A percentile compares a stretch with the other conserved stretches of the same genome.
Conservation (phyloP, 92 coral and sea anemone genomes). For the Porites lobata region DNA sequence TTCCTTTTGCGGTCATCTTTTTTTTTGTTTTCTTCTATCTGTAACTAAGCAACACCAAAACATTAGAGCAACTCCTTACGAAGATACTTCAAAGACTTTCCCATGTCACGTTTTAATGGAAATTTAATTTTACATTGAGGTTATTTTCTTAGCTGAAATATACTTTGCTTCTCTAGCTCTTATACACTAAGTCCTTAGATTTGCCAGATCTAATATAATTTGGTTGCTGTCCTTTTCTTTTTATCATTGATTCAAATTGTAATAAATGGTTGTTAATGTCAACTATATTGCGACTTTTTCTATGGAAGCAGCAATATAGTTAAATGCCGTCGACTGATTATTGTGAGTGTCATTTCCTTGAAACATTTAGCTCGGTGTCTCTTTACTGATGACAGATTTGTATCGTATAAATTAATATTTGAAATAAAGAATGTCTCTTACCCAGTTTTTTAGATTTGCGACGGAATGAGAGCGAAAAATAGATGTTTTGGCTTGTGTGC, state of each 20-base stretch:
- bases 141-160: too few species aligned
- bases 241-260: slow-evolving; percentile 6
- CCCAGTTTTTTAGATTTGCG: background rate
- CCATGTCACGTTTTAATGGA: background rate
- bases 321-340: slow-evolving; percentile 22
- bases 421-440: background rate
- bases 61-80: background rate
- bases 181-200: background rate
- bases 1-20: background rate
- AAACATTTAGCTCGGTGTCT: slow-evolving; percentile 20
- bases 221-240: background rate
- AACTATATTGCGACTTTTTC: slow-evolving; percentile 22
- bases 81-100: background rate
- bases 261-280: slow-evolving; percentile 15
- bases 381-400: slow-evolving; percentile 12
- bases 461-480: background rate
- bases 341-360: background rate
- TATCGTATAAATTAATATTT: slow-evolving; percentile 7
- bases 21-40: background rate
- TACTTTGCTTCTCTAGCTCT: background rate
- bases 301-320: slow-evolving; percentile 32
- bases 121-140: background rate
- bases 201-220: background rate
- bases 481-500: background rate
- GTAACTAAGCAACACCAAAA: background rate